Base-by-base conservation (phyloP, 1,140 invertebrate genomes). In the Bombus pascuorum region DNA sequence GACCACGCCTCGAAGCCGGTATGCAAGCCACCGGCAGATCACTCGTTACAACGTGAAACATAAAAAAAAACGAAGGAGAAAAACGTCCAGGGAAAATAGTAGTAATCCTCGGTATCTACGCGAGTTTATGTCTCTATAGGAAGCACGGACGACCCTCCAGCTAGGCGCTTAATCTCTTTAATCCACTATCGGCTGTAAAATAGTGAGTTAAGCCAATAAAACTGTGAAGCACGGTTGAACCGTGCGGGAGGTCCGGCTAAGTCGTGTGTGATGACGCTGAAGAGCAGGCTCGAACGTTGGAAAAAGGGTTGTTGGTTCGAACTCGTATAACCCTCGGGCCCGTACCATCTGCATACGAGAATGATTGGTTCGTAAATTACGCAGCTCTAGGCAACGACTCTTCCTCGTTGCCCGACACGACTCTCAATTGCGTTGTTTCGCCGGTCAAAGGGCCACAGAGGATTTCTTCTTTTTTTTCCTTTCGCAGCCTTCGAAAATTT, bases 301-400 rank as follows among this genome's bases (percentile, higher is more conserved):
- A 53, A 53, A 53, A 53, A 53, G 47, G 47, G 76, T 42, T 57
- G 77, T 57, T 5, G 73, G 25, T 34, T 47, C 25, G 32, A 37
- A 34, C 44, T 37, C 44, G 18, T n/a, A 39, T 83, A 80, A 81
- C 80, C 84, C 87, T 83, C 68, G 75, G 86, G 87, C 88, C 88
- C 83, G 91, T 91, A 88, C 91, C 90, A 93, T 94, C 91, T 93
- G 92, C 91, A 94, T 94, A 92, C 91, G 87, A 91, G 93, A 92
- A 94, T 93, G 94, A 94, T 93, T 91, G 93, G 92, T 93, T 86
- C 89, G 94, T 94, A 94, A 94, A 94, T 94, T 94, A 93, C 94
- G 92, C 79, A 88, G 92, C 93, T 92, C 92, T 92, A 90, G 93
- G 93, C 93, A 91, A 92, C 62, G 87, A 66, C 15, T 88, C 88